phyloP scores from a whole-genome alignment of 1,140 invertebrate species.

The Odontomachus brunneus region DNA sequence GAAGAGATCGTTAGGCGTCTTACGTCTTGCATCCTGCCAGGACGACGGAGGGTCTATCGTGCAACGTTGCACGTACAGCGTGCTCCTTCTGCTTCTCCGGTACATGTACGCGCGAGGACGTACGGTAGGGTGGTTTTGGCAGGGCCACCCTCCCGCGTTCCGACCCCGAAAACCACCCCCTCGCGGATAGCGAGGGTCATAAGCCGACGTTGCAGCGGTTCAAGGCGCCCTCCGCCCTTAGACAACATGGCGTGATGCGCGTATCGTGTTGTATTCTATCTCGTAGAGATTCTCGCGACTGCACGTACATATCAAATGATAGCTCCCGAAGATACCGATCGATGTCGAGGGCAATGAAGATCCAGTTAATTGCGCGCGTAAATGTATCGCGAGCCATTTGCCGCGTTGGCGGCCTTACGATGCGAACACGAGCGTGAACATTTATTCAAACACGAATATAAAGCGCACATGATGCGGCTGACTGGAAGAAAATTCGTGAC shows the following conservation, averaged over 20 bases:
- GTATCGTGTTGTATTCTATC: neutral
- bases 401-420: neutral
- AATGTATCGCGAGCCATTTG: neutral
- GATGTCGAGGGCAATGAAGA: neutral
- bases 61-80: constrained; percentile 75
- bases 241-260: constrained; percentile 32
- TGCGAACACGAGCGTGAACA: neutral
- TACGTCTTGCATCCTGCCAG: constrained; percentile 81
- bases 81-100: constrained; percentile 73
- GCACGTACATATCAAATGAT: neutral
- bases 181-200: constrained; percentile 74
- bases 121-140: constrained; percentile 82
- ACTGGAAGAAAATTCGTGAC: neutral
- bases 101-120: constrained; percentile 77
- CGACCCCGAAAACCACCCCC: constrained; percentile 78
- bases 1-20: constrained; percentile 81
- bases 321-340: neutral
- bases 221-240: constrained; percentile 67
- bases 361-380: neutral
- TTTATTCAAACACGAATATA: neutral
- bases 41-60: constrained; percentile 81
- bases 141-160: constrained; percentile 72
- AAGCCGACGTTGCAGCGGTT: constrained; percentile 75
- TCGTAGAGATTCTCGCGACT: neutral
- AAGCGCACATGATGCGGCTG: too few species aligned